These are phyloP conservation scores for Lerema accius DNA, from an alignment of 1,140 invertebrate genomes.

Conservation along the genomic window DNA sequence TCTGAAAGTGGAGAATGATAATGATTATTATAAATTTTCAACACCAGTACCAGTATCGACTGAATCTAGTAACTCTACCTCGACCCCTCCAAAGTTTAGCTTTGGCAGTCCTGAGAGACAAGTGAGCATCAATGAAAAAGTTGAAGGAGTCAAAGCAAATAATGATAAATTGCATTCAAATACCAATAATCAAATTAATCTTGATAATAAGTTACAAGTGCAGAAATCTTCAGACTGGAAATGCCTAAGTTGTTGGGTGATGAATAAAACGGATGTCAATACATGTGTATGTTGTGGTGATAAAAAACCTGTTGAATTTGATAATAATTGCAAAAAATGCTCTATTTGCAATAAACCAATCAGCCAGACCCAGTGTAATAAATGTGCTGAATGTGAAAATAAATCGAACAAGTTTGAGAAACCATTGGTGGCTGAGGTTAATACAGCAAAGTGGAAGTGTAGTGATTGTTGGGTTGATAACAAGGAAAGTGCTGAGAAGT, in stretches of 20 bases:
- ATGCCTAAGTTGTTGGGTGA: slow-evolving; percentile 85
- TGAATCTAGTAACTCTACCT: slow-evolving; percentile 30
- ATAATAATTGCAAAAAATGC: slow-evolving; percentile 34
- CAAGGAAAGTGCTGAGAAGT: slow-evolving; percentile 82
- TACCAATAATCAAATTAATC: neutral
- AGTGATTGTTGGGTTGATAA: slow-evolving; percentile 86
- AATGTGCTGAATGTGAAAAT: slow-evolving; percentile 44
- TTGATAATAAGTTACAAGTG: slow-evolving; percentile 7
- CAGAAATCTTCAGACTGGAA: slow-evolving; percentile 74
- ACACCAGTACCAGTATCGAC: slow-evolving; percentile 49
- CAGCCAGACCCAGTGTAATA: slow-evolving; percentile 32
- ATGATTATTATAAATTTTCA: slow-evolving; percentile 47
- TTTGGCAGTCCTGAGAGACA: slow-evolving; percentile 46
- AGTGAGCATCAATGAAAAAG: slow-evolving; percentile 17
- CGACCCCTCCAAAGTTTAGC: slow-evolving; percentile 46
- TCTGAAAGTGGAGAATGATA: slow-evolving; percentile 26
- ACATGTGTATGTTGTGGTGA: slow-evolving; percentile 87
- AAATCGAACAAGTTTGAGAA: slow-evolving; percentile 33
- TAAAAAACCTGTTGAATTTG: slow-evolving; percentile 48
- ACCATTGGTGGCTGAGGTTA: slow-evolving; percentile 9
- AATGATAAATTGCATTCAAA: neutral
- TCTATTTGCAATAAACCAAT: slow-evolving; percentile 36
- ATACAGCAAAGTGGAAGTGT: slow-evolving; percentile 78
- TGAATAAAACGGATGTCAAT: slow-evolving; percentile 83
- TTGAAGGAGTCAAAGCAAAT: slow-evolving; percentile 17